phyloP scores from a whole-genome alignment of 2,888 invertebrate genomes.

The Drosophila buzzatii region DNA sequence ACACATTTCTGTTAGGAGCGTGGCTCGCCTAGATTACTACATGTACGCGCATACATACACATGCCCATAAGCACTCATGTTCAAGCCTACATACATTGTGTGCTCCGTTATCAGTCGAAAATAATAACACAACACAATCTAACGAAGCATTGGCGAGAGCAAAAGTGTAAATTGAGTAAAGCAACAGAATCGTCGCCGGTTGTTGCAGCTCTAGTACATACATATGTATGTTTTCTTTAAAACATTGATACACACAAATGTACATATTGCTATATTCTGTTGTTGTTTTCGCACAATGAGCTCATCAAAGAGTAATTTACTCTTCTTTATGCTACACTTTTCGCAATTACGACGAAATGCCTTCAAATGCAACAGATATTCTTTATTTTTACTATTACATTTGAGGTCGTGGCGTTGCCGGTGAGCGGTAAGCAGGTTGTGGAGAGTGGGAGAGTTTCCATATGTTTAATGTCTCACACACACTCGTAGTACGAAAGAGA shows the following conservation, averaged over 20 bases:
- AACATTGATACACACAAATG: constrained; percentile 3
- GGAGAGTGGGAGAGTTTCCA: constrained; percentile 32
- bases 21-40: constrained; percentile 33
- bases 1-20: constrained; percentile 2
- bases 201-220: neutral
- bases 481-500: constrained; percentile 10
- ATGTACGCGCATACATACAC: constrained; percentile 17
- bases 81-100: constrained; percentile 16
- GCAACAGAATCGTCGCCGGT: constrained; percentile 22
- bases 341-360: constrained; percentile 39
- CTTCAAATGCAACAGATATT: constrained; percentile 55
- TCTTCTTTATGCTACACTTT: constrained; percentile 59
- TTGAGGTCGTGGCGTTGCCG: constrained; percentile 20
- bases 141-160: constrained; percentile 19
- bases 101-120: constrained; percentile 41
- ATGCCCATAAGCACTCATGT: constrained; percentile 1
- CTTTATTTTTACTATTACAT: constrained; percentile 11
- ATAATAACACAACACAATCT: constrained; percentile 23
- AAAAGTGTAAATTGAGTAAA: constrained; percentile 16
- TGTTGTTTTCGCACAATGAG: constrained; percentile 42
- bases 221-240: neutral
- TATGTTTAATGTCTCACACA: constrained; percentile 55
- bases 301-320: constrained; percentile 41
- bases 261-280: constrained; percentile 1
- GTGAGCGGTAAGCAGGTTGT: constrained; percentile 8